Base-by-base conservation (phyloP, 2,797 vertebrate genomes). In the Kryptopterus vitreolus region DNA sequence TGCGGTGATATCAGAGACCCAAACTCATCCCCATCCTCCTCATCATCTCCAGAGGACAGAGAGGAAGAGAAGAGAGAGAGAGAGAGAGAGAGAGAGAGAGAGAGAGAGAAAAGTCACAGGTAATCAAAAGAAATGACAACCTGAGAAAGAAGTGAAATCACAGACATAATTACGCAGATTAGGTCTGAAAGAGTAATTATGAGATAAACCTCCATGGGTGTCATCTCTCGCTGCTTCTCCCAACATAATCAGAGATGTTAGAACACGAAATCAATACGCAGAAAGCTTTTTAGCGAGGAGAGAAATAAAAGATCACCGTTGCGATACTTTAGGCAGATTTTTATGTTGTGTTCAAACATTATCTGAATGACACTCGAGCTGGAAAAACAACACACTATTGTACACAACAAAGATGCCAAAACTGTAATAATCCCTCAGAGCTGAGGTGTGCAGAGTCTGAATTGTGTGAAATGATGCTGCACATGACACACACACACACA, bases 131-230 rank as follows among this genome's bases (percentile, higher is more conserved):
- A 78, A 83, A 77, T 68, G 82, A 63, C 81, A 80, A 85, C 82
- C 82, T 82, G 71, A 83, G 82, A 76, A 82, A 82, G 71, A 65
- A 84, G 62, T 43, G 76, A 80, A 82, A 83, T 76, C 78, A 81
- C 81, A 77, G 79, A 74, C 81, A 81, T 82, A 85, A 85, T 87
- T 87, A 83, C 82, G 58, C 62, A 77, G 81, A 84, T 84, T 84
- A 84, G 53, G 61, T 73, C 58, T 74, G 79, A 85, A 85, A 87
- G 80, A 83, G 81, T 82, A 85, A 84, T 81, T 85, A 83, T 57
- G 50, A 83, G 82, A 81, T 79, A 81, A 85, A 84, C 78, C 81
- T 82, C 80, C 35, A 75, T 69, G 82, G 82, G 83, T 83, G 84
- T 82, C 82, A 80, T 84, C 82, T 71, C 76, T 73, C 53, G 63